Base-by-base conservation (phyloP, 2,888 invertebrate species). In the Nomada ruficornis region DNA sequence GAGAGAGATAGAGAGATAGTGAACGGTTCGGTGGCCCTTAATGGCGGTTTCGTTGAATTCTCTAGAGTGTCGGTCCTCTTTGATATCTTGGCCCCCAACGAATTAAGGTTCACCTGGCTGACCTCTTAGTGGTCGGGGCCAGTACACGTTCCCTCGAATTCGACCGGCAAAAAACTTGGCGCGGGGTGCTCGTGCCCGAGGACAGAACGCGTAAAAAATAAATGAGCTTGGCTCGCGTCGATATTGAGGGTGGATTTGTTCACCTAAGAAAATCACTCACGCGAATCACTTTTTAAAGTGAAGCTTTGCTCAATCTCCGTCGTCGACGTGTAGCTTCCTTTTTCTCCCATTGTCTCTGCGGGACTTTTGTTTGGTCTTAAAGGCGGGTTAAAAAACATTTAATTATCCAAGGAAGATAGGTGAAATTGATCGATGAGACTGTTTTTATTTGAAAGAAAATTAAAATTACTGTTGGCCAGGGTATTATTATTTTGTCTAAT, bases 41-140 rank as follows among this genome's bases (percentile, higher is more conserved):
- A 88, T 80, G 77, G 83, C 83, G 88, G 82, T 85, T 80, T 83
- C 85, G 81, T 80, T 68, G 84, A 83, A 82, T 85, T 78, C 74
- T 79, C 62, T 50, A 79, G 77, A 75, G 47, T 20, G 85, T 70
- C 89, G 86, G 89, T 67, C 81, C 79, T 80, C 89, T 90, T 89
- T 89, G 89, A 91, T 90, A 90, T 82, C 74, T 36, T 80, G 83
- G 82, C 85, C 83, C 84, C 86, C 87, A 86, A 90, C 86, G 88
- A 89, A 90, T 89, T 88, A 88, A 84, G 85, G 69, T 81, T 90
- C 91, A 89, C 88, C 89, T 88, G 89, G 79, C 82, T 86, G 89
- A 85, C 82, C 88, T 89, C 86, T 62, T 86, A 86, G 82, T 20
- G 85, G 77, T 86, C 74, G 65, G 64, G 55, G 54, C 60, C 64